Conservation (phyloP, 2,113 vertebrate species). For the Conger conger region DNA sequence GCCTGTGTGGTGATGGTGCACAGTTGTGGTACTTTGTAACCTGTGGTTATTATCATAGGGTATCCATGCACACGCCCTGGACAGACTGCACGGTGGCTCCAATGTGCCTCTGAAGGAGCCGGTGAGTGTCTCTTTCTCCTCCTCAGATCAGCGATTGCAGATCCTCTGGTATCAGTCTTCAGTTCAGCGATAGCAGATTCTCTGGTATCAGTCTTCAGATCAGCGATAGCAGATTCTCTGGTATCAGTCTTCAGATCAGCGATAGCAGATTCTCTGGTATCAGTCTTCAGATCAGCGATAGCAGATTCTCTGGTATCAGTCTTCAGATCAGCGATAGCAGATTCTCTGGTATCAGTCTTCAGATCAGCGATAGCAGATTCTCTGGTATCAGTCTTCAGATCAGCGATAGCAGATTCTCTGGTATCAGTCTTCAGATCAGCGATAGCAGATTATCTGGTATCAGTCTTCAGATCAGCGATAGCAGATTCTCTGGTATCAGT, state of each 20-base stretch:
- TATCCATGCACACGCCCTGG: slow-evolving; percentile 77
- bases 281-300: neutral
- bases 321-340: neutral
- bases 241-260: neutral
- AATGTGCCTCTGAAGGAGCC: slow-evolving; percentile 87
- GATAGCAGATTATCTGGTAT: too few relatives aligned
- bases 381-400: too few relatives aligned
- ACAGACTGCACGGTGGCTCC: slow-evolving; percentile 77
- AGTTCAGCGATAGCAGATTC: neutral
- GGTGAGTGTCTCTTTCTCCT: slow-evolving; percentile 66
- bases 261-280: too few relatives aligned
- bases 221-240: neutral
- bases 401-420: neutral
- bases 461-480: neutral
- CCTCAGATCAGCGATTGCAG: neutral
- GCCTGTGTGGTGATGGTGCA: neutral
- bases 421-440: neutral
- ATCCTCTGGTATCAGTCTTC: too few relatives aligned
- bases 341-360: too few relatives aligned
- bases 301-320: too few relatives aligned
- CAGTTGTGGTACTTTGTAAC: neutral
- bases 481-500: neutral
- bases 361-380: neutral
- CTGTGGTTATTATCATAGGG: slow-evolving; percentile 59
- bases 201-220: too few relatives aligned